Evolutionary conservation across 1,140 invertebrate species (phyloP), one percentile per base, ranked within the genome.

Genomic region (Papilio polyxenes): DNA sequence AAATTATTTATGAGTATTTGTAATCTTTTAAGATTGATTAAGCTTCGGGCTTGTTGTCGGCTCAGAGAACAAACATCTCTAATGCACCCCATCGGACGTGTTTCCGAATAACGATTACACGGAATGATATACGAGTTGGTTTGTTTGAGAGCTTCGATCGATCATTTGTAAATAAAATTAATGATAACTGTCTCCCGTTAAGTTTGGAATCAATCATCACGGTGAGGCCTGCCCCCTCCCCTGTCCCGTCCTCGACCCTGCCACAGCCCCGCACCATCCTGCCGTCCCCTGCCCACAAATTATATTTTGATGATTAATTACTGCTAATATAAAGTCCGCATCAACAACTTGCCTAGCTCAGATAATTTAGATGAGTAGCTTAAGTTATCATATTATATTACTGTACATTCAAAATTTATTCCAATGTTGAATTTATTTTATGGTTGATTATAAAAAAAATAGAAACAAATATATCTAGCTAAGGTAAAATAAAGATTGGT

Each of bases 131-230:
- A 87, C 81, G 85, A 87, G 81, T 87, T 84, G 83, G 76, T 88
- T 86, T 77, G 82, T 82, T 74, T 40, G 82, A 79, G 80, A 78
- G 84, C 80, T 31, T n/a, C 85, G 74, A 92, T 93, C 90, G 85
- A 92, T 92, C 92, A 92, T 86, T 83, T 82, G 80, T 87, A 88
- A 87, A 90, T 85, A 88, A 89, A 91, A 93, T 92, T 92, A 92
- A 93, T 92, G 90, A 87, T 91, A 83, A 85, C 85, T 89, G 91
- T 85, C 87, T 83, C 81, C 72, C 79, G 86, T 87, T 87, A 86
- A 87, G 84, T 83, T 86, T 84, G 83, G 85, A 89, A 93, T 92
- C 90, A 90, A 92, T 93, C 92, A 92, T 91, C 85, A 80, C 83
- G 82, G 78, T 82, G 80, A 83, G 81, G 79, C 86, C 84, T 88